phyloP scores from a whole-genome alignment of 2,797 vertebrate species.

The Gambelia wislizenii region DNA sequence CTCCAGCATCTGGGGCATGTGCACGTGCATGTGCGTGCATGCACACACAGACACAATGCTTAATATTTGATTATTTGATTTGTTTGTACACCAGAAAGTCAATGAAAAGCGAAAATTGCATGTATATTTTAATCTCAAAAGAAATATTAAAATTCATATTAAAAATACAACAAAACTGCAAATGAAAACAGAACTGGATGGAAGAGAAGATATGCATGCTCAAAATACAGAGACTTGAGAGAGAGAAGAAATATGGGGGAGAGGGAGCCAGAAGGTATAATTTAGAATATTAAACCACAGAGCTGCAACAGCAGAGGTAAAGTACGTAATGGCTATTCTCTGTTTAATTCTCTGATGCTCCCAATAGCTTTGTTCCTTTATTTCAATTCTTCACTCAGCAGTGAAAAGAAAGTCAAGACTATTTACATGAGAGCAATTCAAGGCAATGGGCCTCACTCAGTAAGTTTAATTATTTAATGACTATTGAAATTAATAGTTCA shows the following conservation, averaged over 20 bases:
- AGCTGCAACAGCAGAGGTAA: no score
- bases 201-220: neutral
- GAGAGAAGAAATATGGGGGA: neutral
- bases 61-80: no score
- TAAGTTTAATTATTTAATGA: constrained; percentile 59
- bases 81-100: no score
- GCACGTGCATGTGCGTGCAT: no score
- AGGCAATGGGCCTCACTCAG: constrained; percentile 52
- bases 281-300: no score
- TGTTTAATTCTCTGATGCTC: neutral
- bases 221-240: neutral
- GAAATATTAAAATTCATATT: no score
- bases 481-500: constrained; percentile 71
- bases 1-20: no score
- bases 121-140: no score
- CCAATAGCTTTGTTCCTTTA: constrained; percentile 36
- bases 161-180: neutral
- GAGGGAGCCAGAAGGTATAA: no score
- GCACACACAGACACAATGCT: no score
- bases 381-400: constrained; percentile 24
- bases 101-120: no score
- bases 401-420: constrained; percentile 24
- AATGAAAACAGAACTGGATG: neutral
- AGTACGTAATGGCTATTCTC: no score
- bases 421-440: constrained; percentile 50